These are phyloP conservation scores for Trichogramma evanescens DNA, from an alignment of 2,888 invertebrate species.

Conservation along the genomic window DNA sequence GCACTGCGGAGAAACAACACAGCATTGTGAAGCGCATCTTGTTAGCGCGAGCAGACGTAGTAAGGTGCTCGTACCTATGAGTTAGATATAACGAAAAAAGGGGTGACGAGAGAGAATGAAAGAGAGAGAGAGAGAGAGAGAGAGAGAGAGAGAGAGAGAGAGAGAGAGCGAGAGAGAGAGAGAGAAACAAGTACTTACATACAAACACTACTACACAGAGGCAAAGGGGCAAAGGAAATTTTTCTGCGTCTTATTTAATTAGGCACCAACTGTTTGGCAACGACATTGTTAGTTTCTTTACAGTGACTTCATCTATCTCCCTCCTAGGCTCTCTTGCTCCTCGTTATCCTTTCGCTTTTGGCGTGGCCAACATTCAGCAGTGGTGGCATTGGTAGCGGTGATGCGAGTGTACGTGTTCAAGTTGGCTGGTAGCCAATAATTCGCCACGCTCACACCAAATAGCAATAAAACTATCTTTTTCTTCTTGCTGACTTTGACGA, in stretches of 20 bases:
- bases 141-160: not conserved
- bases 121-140: not conserved
- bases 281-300: slow-evolving; percentile 41
- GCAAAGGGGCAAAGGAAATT: slow-evolving; percentile 21
- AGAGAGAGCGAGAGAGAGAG: not conserved
- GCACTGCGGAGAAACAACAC: slow-evolving; percentile 5
- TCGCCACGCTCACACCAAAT: not conserved
- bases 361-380: not conserved
- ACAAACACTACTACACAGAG: slow-evolving; percentile 1
- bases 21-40: slow-evolving; percentile 30
- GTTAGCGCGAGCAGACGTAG: slow-evolving; percentile 30
- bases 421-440: slow-evolving; percentile 35
- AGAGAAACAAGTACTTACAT: not conserved
- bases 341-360: slow-evolving; percentile 14
- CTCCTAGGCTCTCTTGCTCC: slow-evolving; percentile 11
- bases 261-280: slow-evolving; percentile 35
- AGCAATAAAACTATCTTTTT: not conserved
- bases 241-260: slow-evolving; percentile 45
- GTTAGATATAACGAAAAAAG: too few species aligned
- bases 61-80: too few species aligned
- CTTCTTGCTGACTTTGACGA: not conserved
- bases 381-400: slow-evolving; percentile 1
- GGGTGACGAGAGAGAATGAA: not conserved
- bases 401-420: slow-evolving; percentile 35
- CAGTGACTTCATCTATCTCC: slow-evolving; percentile 17